Base-by-base conservation (phyloP, 2,888 invertebrate species). In the Nephrotoma flavescens region DNA sequence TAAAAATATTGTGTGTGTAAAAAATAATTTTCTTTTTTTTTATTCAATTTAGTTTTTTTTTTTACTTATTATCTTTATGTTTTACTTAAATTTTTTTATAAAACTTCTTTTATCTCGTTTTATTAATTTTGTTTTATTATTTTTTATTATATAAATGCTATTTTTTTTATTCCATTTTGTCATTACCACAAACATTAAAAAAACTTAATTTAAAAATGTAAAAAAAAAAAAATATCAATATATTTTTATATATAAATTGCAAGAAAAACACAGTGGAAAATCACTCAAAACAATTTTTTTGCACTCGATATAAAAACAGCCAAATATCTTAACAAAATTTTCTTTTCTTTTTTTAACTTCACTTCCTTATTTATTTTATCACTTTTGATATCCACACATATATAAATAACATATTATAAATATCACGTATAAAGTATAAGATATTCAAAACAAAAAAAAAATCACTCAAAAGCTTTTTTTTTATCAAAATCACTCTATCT, bases 61-160 rank as follows among this genome's bases (percentile, higher is more conserved):
- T 47, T 15, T 31, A 31, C 52, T 71, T 71, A 71, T 71, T 71
- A 71, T 71, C 71, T 71, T 71, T 71, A 71, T 71, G 71, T 71
- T 71, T 71, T 71, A 71, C 71, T 71, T 71, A 71, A 71, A 71
- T 71, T 71, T 71, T 71, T 71, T 71, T 71, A 71, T 71, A 71
- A 71, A 71, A 71, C 71, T 71, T 84, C 42, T 41, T 84, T 84
- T 84, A 84, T 84, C 84, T 84, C 84, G 84, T 84, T 84, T 84
- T 84, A 84, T 41, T 84, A 84, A 84, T 84, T 84, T 84, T 84
- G 84, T 84, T 84, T 84, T 84, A 84, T 71, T 84, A 84, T 84
- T 42, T 41, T 84, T 42, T 42, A 41, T 84, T 84, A 42, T 84
- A 42, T 42, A 84, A 84, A 84, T 42, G 31, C 15, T 31, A 71